Evolutionary conservation across 2,797 vertebrate species (phyloP).

Genomic region (Phalanger gymnotis): DNA sequence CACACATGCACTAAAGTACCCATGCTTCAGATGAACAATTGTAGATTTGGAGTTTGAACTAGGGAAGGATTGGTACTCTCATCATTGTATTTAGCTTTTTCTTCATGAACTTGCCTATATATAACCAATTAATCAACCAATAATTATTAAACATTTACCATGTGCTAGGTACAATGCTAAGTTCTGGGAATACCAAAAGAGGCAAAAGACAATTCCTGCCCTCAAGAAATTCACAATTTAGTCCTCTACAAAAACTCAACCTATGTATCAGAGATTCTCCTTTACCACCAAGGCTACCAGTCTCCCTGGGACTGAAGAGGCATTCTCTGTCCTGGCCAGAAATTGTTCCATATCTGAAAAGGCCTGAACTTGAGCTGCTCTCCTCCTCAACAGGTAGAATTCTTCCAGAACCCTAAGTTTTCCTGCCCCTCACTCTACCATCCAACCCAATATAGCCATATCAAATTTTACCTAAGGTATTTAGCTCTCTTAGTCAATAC

Average conservation of each 20-base stretch:
- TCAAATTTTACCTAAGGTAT: neutral
- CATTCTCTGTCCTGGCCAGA: neutral
- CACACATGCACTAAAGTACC: neutral
- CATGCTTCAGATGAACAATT: neutral
- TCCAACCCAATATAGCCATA: neutral
- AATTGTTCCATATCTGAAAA: neutral
- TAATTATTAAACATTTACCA: neutral
- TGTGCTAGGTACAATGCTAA: neutral
- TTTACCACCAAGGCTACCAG: neutral
- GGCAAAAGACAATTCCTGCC: neutral
- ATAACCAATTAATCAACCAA: neutral
- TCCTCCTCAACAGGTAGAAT: neutral
- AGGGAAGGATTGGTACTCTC: neutral
- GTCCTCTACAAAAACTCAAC: neutral
- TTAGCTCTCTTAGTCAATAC: neutral
- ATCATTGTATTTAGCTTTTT: neutral
- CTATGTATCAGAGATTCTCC: neutral
- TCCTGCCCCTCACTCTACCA: neutral
- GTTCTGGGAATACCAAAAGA: neutral
- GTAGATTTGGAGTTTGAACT: neutral
- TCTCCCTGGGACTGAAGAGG: neutral
- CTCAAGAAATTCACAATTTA: neutral
- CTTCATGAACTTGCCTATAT: neutral
- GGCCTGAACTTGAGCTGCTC: neutral
- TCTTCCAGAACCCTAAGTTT: neutral